Conservation (phyloP, 2,797 vertebrate species). For the Glyptemys insculpta region DNA sequence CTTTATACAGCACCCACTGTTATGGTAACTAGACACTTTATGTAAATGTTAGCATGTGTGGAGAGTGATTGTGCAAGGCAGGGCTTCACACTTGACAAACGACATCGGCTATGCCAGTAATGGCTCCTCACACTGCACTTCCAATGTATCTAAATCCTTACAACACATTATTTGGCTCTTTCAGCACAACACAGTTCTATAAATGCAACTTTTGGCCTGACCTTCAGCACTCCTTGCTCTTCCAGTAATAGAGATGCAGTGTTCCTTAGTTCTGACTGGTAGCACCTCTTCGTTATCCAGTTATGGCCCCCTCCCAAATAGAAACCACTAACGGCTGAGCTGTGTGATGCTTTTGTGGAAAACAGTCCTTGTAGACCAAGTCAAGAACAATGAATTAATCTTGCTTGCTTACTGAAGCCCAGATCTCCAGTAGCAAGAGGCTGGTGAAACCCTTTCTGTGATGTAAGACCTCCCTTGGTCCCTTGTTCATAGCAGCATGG, state of each 20-base stretch:
- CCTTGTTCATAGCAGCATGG: fast-evolving
- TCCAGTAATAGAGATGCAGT: neutral
- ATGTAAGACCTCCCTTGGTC: neutral
- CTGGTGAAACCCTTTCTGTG: neutral
- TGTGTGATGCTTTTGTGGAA: neutral
- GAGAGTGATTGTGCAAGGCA: neutral
- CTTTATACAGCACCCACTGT: neutral
- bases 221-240: neutral
- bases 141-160: neutral
- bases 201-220: neutral
- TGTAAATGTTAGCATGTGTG: neutral
- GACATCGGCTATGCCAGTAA: neutral
- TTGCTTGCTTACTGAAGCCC: fast-evolving
- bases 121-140: neutral
- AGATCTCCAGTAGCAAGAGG: neutral
- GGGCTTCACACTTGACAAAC: neutral
- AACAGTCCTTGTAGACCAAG: neutral
- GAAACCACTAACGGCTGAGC: neutral
- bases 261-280: neutral
- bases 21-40: neutral
- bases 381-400: neutral
- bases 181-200: neutral
- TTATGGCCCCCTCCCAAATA: neutral
- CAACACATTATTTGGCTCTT: neutral
- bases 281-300: neutral